phyloP scores from a whole-genome alignment of 92 coral and sea anemone genomes.

The Phenganax marumi region DNA sequence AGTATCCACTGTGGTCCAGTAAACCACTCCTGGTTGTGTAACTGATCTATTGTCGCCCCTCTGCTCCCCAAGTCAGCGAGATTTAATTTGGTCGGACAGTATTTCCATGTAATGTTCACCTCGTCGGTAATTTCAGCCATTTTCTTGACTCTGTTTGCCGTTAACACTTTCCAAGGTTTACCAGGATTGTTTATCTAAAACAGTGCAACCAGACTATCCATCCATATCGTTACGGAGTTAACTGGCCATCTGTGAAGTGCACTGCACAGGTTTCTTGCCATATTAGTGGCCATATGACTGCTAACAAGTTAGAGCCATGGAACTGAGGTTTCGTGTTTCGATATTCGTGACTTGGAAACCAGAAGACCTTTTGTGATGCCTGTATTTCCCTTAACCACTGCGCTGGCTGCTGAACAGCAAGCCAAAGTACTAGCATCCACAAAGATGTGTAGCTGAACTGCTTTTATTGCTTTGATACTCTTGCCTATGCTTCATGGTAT shows the following conservation, averaged over 20 bases:
- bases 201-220: slow-evolving; percentile 48
- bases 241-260: slow-evolving; percentile 40
- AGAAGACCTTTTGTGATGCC: slow-evolving; percentile 41
- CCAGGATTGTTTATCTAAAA: too few species aligned
- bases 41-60: too few species aligned
- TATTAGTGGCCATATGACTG: slow-evolving; percentile 43
- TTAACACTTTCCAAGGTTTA: slow-evolving; percentile 46
- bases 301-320: slow-evolving; percentile 50
- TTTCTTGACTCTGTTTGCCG: slow-evolving; percentile 47
- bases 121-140: slow-evolving; percentile 39
- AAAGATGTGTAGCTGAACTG: slow-evolving; percentile 51
- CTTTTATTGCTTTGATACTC: not conserved
- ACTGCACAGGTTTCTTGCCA: slow-evolving; percentile 34
- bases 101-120: slow-evolving; percentile 26
- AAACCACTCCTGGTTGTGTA: not conserved
- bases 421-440: slow-evolving; percentile 53
- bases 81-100: slow-evolving; percentile 36
- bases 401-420: slow-evolving; percentile 35
- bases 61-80: too few species aligned
- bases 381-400: slow-evolving; percentile 37
- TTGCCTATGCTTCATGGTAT: slow-evolving; percentile 34
- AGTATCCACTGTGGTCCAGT: not conserved
- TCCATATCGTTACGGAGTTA: slow-evolving; percentile 39
- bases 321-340: slow-evolving; percentile 49
- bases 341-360: slow-evolving; percentile 50